These are phyloP conservation scores for Paradoxurus hermaphroditus DNA, from an alignment of 2,113 vertebrate genomes.

Conservation along the genomic window DNA sequence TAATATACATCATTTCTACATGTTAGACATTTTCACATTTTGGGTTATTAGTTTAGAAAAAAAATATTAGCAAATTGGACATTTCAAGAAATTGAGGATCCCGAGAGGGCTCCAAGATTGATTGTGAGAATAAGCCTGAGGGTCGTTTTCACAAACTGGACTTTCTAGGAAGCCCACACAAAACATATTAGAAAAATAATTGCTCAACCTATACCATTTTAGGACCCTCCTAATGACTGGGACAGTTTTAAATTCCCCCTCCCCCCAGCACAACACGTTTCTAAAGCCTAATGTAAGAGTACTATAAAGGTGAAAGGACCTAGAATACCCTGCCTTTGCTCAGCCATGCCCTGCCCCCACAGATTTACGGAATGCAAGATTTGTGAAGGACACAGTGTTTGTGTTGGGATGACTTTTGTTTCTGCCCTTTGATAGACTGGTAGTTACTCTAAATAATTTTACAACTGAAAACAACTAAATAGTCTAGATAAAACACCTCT, in stretches of 20 bases:
- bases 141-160: not conserved
- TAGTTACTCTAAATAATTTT: not conserved
- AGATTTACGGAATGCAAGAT: not conserved
- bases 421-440: not conserved
- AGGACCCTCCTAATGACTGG: not conserved
- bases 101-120: not conserved
- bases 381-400: not conserved
- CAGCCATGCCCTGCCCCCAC: not conserved
- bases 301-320: not conserved
- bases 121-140: not conserved
- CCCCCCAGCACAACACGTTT: not conserved
- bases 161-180: not conserved
- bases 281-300: not conserved
- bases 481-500: not conserved
- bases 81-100: not conserved
- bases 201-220: not conserved
- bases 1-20: not conserved
- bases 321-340: rapidly evolving
- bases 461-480: not conserved
- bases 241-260: not conserved
- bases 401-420: not conserved
- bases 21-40: constrained; percentile 10
- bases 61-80: not conserved
- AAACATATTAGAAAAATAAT: not conserved
- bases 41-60: not conserved